Evolutionary conservation across 2,888 invertebrate genomes (phyloP), one percentile per base, ranked within the genome.

Genomic region (Leucophenga maculata): DNA sequence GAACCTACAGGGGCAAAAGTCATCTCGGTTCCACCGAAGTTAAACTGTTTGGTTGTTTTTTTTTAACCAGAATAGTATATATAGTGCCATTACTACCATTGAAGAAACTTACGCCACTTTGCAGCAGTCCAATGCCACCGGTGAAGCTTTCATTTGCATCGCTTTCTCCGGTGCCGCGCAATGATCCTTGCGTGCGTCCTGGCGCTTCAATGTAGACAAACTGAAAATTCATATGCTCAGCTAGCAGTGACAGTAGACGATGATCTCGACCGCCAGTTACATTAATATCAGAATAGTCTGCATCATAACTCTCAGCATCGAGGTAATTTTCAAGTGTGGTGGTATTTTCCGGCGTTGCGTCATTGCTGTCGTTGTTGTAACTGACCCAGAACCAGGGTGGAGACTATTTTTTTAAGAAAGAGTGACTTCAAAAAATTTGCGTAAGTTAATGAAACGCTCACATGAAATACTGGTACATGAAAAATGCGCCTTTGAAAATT

Each of bases 321-420:
- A 62, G 39, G 13, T 73, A 74, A 67, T 80, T 78, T 11, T 74
- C 76, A 4, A 69, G 13, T 8, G 60, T 50, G 6, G 50, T 50
- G 6, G 1, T 4, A n/a, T n/a, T 50, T 4, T 6, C 69, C 48
- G 55, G 22, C 0, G 54, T 8, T 0, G 74, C 74, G 22, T 72
- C 68, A 44, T n/a, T 48, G 3, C 77, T 44, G 86, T 87, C 90
- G 75, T 93, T 93, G 71, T 89, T 89, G 83, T 92, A 92, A 69
- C 88, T 90, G 0, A 94, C 93, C 85, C 94, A 94, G 87, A 93
- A 92, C 94, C 94, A 94, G 0, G 94, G 94, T 0, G 94, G 94
- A 1, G 91, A 91, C 92, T 92, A 60, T 26, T 32, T 3, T 31
- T 26, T 46, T 1, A 0, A 0, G 11, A 22, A 8, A 14, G 64